Evolutionary conservation across 2,797 vertebrate species (phyloP).

Genomic region (Myripristis murdjan): DNA sequence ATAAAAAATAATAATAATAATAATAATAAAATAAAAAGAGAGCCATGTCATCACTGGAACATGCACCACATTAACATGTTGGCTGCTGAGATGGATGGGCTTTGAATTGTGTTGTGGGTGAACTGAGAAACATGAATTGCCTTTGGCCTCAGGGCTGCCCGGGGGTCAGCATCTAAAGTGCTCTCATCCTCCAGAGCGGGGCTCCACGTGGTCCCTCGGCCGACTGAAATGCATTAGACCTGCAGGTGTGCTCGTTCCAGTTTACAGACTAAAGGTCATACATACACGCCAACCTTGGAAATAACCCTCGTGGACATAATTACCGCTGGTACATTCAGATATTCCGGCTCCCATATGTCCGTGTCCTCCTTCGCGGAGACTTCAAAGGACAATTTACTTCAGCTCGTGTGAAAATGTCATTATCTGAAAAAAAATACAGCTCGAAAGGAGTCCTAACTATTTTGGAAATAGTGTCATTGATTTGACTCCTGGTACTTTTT

Average conservation of each 20-base stretch:
- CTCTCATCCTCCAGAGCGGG: slow-evolving; percentile 74
- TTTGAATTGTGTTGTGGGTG: slow-evolving; percentile 68
- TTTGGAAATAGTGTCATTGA: slow-evolving; percentile 61
- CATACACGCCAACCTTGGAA: slow-evolving; percentile 67
- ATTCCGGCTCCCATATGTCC: slow-evolving; percentile 47
- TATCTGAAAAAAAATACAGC: slow-evolving; percentile 52
- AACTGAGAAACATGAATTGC: slow-evolving; percentile 77
- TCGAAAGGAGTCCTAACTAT: slow-evolving; percentile 60
- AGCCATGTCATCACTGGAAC: slow-evolving; percentile 57
- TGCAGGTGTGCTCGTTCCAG: slow-evolving; percentile 71
- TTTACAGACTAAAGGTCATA: slow-evolving; percentile 74
- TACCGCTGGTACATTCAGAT: slow-evolving; percentile 14
- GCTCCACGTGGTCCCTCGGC: slow-evolving; percentile 59
- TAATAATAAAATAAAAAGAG: neutral
- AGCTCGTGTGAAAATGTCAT: slow-evolving; percentile 53
- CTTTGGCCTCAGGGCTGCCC: slow-evolving; percentile 78
- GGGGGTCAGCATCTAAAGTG: slow-evolving; percentile 79
- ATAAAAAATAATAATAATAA: slow-evolving; percentile 5
- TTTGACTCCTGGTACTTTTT: slow-evolving; percentile 61
- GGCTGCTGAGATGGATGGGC: slow-evolving; percentile 57
- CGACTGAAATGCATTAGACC: slow-evolving; percentile 76
- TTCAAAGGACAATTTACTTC: slow-evolving; percentile 60
- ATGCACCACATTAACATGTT: slow-evolving; percentile 57
- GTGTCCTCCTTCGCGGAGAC: slow-evolving; percentile 37
- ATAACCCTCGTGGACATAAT: slow-evolving; percentile 59